Base-by-base conservation (phyloP, 2,888 invertebrate genomes). In the Agrochola lota region DNA sequence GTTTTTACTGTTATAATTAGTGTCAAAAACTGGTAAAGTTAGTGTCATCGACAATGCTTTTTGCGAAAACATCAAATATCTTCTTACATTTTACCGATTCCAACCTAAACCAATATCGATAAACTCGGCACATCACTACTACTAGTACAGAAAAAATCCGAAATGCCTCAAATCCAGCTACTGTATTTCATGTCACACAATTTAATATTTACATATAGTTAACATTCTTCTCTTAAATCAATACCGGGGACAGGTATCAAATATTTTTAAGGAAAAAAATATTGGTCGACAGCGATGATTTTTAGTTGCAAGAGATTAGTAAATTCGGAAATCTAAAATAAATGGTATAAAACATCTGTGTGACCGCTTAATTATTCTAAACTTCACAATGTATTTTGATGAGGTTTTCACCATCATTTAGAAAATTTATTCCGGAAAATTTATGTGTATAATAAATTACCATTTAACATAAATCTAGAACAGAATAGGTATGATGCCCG, bases 181-280 rank as follows among this genome's bases (percentile, higher is more conserved):
- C 91, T 87, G 91, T 90, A 87, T 91, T 90, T 83, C 73, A 63
- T 74, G 74, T 84, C 87, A 84, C 83, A 87, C 80, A 85, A 60
- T 81, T 83, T 74, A 74, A 81, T 88, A 85, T 88, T 90, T 83
- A 85, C 84, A 71, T 81, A 87, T 79, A 73, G 86, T 91, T 88
- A 89, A 91, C 81, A 90, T 91, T 91, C 89, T 80, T 72, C 1
- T 8, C 68, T 74, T 86, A 80, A 83, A 78, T 73, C 85, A 90
- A 91, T 81, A 90, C 4, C 6, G 40, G 35, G 72, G 81, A 83
- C 86, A 83, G 76, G 57, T 73, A 15, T 72, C 71, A 81, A 75
- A 46, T 15, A 30, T 35, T 30, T 20, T 20, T 0, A 15, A 12
- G n/a, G 2, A 17, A 57, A 40, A 35, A 64, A 43, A 8, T 26